Conservation (phyloP, 1,140 invertebrate species). For the Heterodera schachtii region DNA sequence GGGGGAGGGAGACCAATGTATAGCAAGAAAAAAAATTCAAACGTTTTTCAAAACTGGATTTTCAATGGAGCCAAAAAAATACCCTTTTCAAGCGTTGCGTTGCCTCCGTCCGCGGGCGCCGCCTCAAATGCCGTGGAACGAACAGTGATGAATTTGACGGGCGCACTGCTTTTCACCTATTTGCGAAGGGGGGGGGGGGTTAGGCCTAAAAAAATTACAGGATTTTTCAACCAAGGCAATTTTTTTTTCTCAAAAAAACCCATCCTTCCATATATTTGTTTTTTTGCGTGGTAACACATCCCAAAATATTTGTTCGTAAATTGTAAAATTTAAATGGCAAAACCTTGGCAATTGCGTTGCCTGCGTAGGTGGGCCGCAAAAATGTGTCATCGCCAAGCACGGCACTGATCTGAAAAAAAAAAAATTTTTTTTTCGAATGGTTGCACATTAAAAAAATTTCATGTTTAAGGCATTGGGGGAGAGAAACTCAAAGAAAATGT, state of each 20-base stretch:
- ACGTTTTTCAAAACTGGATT: background rate
- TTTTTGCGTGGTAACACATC: too few species aligned
- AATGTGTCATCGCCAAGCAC: constrained; percentile 90
- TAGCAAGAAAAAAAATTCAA: too few species aligned
- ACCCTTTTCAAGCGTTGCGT: constrained; percentile 55
- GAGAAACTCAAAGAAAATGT: too few species aligned
- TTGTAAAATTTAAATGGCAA: constrained; percentile 65
- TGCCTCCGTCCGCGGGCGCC: constrained; percentile 54
- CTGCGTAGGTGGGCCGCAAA: constrained; percentile 93
- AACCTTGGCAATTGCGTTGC: constrained; percentile 88
- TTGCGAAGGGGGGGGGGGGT: too few species aligned
- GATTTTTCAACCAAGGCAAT: too few species aligned
- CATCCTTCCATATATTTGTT: too few species aligned
- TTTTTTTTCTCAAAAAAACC: too few species aligned
- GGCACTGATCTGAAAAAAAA: constrained; percentile 72
- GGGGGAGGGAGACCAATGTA: background rate
- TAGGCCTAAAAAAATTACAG: too few species aligned
- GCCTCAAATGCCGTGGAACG: constrained; percentile 81
- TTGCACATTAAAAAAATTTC: too few species aligned
- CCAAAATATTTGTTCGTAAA: too few species aligned
- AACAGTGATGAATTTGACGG: constrained; percentile 85
- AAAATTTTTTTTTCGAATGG: too few species aligned
- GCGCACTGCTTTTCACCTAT: constrained; percentile 60
- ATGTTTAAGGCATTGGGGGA: too few species aligned
- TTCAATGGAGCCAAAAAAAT: background rate